Base-by-base conservation (phyloP, 2,888 invertebrate species). In the Exephanes ischioxanthus region DNA sequence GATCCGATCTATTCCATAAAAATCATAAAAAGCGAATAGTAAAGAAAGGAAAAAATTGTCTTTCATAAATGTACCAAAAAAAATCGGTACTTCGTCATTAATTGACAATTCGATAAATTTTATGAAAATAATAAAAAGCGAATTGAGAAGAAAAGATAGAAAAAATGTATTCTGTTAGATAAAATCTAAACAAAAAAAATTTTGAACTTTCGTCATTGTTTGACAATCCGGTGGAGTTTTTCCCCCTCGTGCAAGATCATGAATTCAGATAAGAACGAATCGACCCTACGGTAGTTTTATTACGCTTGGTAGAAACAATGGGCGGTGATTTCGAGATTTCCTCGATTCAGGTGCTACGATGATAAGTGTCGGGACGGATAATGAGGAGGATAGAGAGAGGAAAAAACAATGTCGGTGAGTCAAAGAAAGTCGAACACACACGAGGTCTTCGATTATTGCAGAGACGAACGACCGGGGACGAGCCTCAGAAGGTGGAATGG, bases 391-490 rank as follows among this genome's bases (percentile, higher is more conserved):
- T 45, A 7, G 37, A 22, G 14, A n/a, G 22, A 58, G 26, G 41
- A 72, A 53, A 63, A 48, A 37, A 67, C 30, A 22, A 26, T 51
- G 30, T 53, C 68, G 22, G 48, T 55, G 58, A 84, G 26, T 48
- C 55, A 30, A 68, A 66, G 67, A 67, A 61, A 67, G 80, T 72
- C 41, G 45, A 71, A 68, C 70, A 58, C 73, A 80, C 70, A 67
- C 51, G 41, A 22, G n/a, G 41, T 72, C 22, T 81, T 81, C 66
- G 58, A 85, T 85, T 68, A 84, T 94, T 92, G 26, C 93, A 95
- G 95, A 95, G 95, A 89, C 94, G 95, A 77, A 95, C 94, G 83
- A 93, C 94, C 88, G 95, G 94, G 26, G 94, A 95, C 86, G 95
- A 95, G 83, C 94, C 94, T 53, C 68, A 92, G 91, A 77, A 91